A percentile compares a stretch with the other conserved stretches of the same genome.
phyloP scores from a whole-genome alignment of 2,888 invertebrate genomes.

The Itoplectis maculator region DNA sequence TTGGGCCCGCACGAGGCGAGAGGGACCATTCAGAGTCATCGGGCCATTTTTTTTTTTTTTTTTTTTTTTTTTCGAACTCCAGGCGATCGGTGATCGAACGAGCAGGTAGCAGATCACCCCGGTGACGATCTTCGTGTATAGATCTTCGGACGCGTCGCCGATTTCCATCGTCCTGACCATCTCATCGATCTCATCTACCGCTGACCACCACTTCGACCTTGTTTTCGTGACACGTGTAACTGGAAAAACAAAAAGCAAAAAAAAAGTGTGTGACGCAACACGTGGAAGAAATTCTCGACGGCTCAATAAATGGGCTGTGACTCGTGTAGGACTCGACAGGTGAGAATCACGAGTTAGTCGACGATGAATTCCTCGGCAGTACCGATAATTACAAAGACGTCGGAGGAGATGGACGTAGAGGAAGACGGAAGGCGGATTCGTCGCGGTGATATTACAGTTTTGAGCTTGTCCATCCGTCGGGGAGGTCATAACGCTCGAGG shows the following conservation, averaged over 20 bases:
- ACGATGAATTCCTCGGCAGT: slow-evolving; percentile 21
- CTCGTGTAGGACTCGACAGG: neutral
- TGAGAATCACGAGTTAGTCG: slow-evolving; percentile 22
- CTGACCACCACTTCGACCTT: slow-evolving; percentile 32
- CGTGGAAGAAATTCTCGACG: slow-evolving; percentile 6
- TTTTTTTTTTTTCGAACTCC: slow-evolving; percentile 4
- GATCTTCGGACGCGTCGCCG: neutral
- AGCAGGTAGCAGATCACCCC: neutral
- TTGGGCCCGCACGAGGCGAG: neutral
- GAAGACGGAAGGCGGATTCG: slow-evolving; percentile 24
- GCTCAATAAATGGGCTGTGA: slow-evolving; percentile 10
- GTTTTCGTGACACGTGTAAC: slow-evolving; percentile 18
- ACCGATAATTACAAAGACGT: slow-evolving; percentile 40
- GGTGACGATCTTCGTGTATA: neutral
- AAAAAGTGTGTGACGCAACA: slow-evolving; percentile 11
- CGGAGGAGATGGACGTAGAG: neutral
- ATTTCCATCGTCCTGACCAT: slow-evolving; percentile 50
- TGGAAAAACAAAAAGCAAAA: neutral
- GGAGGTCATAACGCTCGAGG: slow-evolving; percentile 53
- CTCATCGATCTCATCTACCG: slow-evolving; percentile 12
- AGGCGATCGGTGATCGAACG: neutral
- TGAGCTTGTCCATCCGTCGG: slow-evolving; percentile 43
- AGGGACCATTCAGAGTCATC: neutral
- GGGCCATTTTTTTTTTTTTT: no score
- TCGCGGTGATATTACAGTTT: slow-evolving; percentile 39